These are phyloP conservation scores for Cyrtorhinus lividipennis DNA, from an alignment of 1,140 invertebrate genomes.

Conservation along the genomic window DNA sequence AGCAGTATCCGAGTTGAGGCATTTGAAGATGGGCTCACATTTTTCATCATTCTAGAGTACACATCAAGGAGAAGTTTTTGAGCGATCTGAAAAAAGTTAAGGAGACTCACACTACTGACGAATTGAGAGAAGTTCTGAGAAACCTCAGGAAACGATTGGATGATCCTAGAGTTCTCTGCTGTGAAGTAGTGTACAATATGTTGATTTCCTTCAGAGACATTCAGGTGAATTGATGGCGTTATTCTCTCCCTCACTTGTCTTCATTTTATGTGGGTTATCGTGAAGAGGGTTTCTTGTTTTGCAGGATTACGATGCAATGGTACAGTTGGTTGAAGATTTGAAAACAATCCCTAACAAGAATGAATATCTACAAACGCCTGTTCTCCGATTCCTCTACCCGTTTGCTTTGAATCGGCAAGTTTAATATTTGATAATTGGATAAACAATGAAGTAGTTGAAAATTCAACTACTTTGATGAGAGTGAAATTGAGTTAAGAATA, in stretches of 20 bases:
- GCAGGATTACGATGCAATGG: slow-evolving; percentile 95
- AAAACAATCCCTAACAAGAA: slow-evolving; percentile 82
- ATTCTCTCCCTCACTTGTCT: too few species aligned
- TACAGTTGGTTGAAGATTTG: slow-evolving; percentile 89
- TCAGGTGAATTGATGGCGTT: too few species aligned
- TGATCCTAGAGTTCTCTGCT: slow-evolving; percentile 90
- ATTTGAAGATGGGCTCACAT: not conserved
- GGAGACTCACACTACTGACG: slow-evolving; percentile 71
- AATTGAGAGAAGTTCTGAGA: slow-evolving; percentile 69
- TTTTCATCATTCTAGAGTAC: slow-evolving; percentile 48
- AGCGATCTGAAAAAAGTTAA: slow-evolving; percentile 83
- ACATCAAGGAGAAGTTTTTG: slow-evolving; percentile 96
- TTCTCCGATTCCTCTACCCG: slow-evolving; percentile 85
- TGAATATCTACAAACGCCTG: slow-evolving; percentile 71
- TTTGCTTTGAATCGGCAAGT: slow-evolving; percentile 86
- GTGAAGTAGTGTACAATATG: slow-evolving; percentile 86
- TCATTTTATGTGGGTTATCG: too few species aligned
- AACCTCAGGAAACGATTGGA: slow-evolving; percentile 86
- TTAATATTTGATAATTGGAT: slow-evolving; percentile 38
- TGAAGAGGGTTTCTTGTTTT: too few species aligned
- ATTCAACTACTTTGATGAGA: too few species aligned
- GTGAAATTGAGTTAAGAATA: too few species aligned
- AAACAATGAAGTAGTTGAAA: slow-evolving; percentile 84
- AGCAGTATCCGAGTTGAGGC: not conserved
- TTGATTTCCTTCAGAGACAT: slow-evolving; percentile 83